phyloP scores from a whole-genome alignment of 2,888 invertebrate species.

The Camptogramma bilineatum region DNA sequence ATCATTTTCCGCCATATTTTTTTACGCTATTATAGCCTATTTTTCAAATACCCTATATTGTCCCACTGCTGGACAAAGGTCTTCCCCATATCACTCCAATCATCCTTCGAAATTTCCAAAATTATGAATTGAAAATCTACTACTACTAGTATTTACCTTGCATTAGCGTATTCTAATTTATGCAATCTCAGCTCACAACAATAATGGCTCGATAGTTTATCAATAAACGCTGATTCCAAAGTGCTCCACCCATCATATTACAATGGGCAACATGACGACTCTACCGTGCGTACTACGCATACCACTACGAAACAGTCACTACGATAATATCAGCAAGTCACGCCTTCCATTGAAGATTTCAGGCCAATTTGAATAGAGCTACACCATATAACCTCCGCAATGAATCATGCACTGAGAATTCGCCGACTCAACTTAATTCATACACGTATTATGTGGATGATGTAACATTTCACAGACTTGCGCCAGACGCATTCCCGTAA shows the following conservation, averaged over 20 bases:
- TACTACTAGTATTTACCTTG: background rate
- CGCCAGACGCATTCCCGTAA: constrained; percentile 71
- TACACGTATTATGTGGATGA: constrained; percentile 64
- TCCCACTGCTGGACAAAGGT: too few species aligned
- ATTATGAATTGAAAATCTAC: background rate
- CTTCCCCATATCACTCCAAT: too few species aligned
- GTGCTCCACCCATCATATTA: constrained; percentile 49
- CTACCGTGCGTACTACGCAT: constrained; percentile 48
- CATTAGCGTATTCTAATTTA: background rate
- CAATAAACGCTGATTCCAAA: constrained; percentile 63
- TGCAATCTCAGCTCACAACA: constrained; percentile 12
- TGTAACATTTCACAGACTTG: constrained; percentile 73
- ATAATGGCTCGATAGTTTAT: constrained; percentile 48
- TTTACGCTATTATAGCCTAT: background rate
- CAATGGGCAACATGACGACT: constrained; percentile 55
- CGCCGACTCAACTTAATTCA: constrained; percentile 40
- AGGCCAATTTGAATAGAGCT: constrained; percentile 49
- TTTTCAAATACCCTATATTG: too few species aligned
- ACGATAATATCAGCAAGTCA: constrained; percentile 51
- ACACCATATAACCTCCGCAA: constrained; percentile 54
- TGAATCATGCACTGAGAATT: constrained; percentile 52
- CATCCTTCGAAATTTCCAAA: background rate
- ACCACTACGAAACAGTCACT: constrained; percentile 38
- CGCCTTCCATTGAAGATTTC: constrained; percentile 63
- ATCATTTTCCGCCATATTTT: background rate